Evolutionary conservation across 2,797 vertebrate species (phyloP).

Genomic region (Harpagifer antarcticus): DNA sequence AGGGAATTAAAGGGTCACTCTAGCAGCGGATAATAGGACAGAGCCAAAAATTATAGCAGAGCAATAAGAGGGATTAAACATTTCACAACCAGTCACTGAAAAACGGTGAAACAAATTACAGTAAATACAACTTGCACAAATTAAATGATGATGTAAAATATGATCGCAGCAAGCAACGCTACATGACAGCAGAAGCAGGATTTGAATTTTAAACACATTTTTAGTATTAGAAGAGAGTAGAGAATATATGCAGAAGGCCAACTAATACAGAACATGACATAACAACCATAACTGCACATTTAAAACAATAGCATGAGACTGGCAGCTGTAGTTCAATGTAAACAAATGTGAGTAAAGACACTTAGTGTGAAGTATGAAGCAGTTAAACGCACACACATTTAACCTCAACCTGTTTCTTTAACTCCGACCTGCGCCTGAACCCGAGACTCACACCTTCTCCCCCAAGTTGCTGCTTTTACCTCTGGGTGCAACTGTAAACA

Average conservation of each 20-base stretch:
- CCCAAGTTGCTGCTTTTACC: constrained; percentile 1
- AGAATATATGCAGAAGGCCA: background rate
- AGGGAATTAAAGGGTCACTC: constrained; percentile 28
- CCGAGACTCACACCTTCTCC: constrained; percentile 31
- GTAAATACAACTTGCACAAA: constrained; percentile 19
- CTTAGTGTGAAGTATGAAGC: background rate
- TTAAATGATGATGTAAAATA: constrained; percentile 9
- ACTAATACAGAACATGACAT: background rate
- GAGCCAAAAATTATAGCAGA: constrained; percentile 14
- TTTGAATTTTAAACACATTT: background rate
- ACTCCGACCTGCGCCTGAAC: constrained; percentile 59
- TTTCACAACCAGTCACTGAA: constrained; percentile 10
- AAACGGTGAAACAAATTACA: constrained; percentile 21
- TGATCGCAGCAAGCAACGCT: background rate
- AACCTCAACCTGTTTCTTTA: constrained; percentile 44
- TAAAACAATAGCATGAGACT: background rate
- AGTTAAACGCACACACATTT: constrained; percentile 23
- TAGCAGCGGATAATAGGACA: constrained; percentile 30
- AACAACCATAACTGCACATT: background rate
- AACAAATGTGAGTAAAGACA: constrained; percentile 19
- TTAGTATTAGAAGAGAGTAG: background rate
- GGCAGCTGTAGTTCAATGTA: constrained; percentile 34
- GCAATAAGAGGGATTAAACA: constrained; percentile 16
- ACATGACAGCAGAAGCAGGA: background rate
- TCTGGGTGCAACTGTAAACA: constrained; percentile 43